These are phyloP conservation scores for Pygoscelis antarcticus DNA, from an alignment of 2,113 vertebrate species.

Conservation along the genomic window DNA sequence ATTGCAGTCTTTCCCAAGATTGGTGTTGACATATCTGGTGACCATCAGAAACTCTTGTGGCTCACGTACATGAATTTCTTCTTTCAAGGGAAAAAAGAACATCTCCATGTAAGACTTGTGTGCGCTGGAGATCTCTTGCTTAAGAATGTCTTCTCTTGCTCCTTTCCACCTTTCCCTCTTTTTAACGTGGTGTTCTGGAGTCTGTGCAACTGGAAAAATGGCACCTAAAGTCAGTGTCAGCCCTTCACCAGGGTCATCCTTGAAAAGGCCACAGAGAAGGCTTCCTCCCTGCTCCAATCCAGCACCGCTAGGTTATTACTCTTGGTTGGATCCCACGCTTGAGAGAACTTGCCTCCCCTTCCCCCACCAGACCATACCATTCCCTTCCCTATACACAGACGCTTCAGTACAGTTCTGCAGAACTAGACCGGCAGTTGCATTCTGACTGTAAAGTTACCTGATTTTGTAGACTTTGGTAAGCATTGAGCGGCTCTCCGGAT, in stretches of 20 bases:
- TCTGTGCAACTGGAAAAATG: background rate
- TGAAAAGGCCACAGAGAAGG: background rate
- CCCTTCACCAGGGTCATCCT: background rate
- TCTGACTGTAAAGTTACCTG: background rate
- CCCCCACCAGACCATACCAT: background rate
- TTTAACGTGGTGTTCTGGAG: background rate
- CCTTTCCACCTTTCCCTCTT: background rate
- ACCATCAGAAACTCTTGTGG: background rate
- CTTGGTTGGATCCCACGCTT: background rate
- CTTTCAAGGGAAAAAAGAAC: background rate
- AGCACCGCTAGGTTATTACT: background rate
- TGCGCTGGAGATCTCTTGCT: background rate
- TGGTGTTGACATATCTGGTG: background rate
- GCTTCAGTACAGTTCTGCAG: background rate
- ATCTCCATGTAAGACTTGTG: background rate
- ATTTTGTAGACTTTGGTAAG: background rate
- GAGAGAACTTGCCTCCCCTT: accelerated
- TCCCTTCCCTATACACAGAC: background rate
- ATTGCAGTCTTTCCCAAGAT: background rate
- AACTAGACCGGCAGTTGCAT: background rate
- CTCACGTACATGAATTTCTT: background rate
- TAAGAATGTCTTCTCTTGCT: background rate
- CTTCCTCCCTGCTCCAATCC: background rate
- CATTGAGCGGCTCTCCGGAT: accelerated
- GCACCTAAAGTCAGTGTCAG: background rate